phyloP scores from a whole-genome alignment of 2,888 invertebrate species.

The Thecophora atra region DNA sequence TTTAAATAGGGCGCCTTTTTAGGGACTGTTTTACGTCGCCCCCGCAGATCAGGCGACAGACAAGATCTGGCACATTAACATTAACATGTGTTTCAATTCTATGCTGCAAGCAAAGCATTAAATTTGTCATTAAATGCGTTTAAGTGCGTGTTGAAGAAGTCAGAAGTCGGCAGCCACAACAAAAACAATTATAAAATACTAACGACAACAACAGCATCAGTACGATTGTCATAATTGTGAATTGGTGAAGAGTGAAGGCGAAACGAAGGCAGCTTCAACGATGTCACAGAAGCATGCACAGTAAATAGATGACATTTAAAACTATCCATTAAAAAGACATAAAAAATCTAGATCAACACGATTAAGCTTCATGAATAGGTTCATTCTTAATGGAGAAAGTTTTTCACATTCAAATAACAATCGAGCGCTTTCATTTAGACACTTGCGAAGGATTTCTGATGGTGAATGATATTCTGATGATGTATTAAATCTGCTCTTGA shows the following conservation, averaged over 20 bases:
- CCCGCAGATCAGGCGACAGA: neutral
- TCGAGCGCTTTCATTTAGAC: no score
- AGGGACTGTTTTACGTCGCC: neutral
- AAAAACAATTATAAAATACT: conserved; percentile 3
- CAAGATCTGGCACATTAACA: neutral
- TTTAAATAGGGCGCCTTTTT: conserved; percentile 9
- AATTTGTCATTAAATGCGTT: conserved; percentile 38
- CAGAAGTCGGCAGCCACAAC: conserved; percentile 7
- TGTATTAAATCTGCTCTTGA: no score
- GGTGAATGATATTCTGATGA: no score
- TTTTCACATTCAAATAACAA: no score
- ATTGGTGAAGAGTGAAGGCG: neutral
- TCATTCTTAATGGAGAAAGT: no score
- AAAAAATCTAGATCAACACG: neutral
- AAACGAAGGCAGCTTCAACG: neutral
- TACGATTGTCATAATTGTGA: conserved; percentile 21
- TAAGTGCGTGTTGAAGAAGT: conserved; percentile 27
- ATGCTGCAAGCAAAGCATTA: conserved; percentile 30
- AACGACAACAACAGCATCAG: neutral
- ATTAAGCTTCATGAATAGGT: neutral
- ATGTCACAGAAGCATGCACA: conserved; percentile 15
- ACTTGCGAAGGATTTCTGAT: no score
- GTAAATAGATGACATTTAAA: conserved; percentile 32
- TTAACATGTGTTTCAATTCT: conserved; percentile 31
- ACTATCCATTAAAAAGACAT: conserved; percentile 4